phyloP scores from a whole-genome alignment of 2,797 vertebrate species.

The Lates japonicus region DNA sequence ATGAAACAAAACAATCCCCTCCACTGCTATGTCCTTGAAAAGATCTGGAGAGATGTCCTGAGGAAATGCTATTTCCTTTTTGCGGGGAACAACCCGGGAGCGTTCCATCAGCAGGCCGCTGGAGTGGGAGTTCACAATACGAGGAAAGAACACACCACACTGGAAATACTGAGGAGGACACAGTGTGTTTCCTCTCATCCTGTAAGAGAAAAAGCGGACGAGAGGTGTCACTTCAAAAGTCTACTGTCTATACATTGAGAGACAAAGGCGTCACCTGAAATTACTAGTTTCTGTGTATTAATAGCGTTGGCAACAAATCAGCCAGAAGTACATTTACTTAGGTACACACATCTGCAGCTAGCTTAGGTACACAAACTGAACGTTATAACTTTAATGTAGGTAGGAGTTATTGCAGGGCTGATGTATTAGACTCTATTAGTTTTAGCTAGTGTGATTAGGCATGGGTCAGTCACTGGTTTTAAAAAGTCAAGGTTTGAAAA shows the following conservation, averaged over 20 bases:
- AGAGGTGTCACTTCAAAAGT: not conserved
- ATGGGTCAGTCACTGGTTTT: no score
- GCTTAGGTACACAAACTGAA: no score
- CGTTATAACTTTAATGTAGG: no score
- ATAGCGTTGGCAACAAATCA: not conserved
- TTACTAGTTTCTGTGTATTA: not conserved
- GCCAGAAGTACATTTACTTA: not conserved
- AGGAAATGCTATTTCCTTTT: conserved; percentile 74
- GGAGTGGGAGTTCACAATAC: conserved; percentile 49
- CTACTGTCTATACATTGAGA: not conserved
- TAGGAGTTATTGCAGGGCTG: no score
- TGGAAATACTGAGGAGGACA: conserved; percentile 43
- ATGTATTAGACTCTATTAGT: no score
- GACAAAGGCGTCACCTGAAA: not conserved
- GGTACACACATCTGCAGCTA: no score
- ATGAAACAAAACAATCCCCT: conserved; percentile 72
- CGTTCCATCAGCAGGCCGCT: conserved; percentile 22
- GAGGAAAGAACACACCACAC: conserved; percentile 47
- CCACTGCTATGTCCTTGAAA: conserved; percentile 65
- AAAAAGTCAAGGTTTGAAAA: no score
- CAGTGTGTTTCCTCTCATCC: conserved; percentile 22
- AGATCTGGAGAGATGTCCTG: conserved; percentile 74
- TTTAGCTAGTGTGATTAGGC: no score
- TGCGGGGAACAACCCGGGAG: conserved; percentile 58
- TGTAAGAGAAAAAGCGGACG: not conserved